Percentiles rank a stretch among this genome's conserved stretches.
Evolutionary conservation across 1,140 invertebrate species (phyloP).

Genomic region (Triops longicaudatus): DNA sequence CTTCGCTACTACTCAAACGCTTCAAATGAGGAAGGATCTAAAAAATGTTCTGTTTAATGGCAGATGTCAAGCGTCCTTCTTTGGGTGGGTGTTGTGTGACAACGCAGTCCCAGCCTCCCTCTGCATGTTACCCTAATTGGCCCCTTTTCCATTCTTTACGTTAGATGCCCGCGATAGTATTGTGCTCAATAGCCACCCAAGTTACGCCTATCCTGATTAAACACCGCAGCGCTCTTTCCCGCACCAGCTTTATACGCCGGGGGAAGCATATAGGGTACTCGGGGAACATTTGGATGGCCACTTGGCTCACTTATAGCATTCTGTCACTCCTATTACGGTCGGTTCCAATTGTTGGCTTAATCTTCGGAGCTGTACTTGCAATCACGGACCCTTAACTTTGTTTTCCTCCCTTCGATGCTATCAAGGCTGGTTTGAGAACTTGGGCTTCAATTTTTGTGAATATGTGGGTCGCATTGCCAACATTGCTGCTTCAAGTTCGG

Average conservation of each 20-base stretch:
- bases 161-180: neutral
- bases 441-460: no score
- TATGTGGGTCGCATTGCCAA: neutral
- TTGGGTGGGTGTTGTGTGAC: constrained; percentile 10
- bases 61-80: neutral
- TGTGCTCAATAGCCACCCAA: neutral
- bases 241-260: neutral
- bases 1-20: no score
- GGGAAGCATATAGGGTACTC: neutral
- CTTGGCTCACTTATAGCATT: neutral
- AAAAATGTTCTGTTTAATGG: neutral
- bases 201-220: neutral
- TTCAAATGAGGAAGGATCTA: no score
- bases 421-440: no score
- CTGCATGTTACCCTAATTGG: constrained; percentile 8
- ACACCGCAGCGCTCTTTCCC: neutral
- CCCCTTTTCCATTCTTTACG: neutral
- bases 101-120: neutral
- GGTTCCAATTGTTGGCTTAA: neutral
- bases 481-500: neutral
- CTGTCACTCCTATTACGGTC: neutral
- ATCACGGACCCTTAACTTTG: no score
- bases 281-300: neutral
- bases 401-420: no score
- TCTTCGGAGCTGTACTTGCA: no score